A percentile compares a stretch with the other conserved stretches of the same genome.
Conservation (phyloP, 1,140 invertebrate species). For the Drosophila kurseongensis region DNA sequence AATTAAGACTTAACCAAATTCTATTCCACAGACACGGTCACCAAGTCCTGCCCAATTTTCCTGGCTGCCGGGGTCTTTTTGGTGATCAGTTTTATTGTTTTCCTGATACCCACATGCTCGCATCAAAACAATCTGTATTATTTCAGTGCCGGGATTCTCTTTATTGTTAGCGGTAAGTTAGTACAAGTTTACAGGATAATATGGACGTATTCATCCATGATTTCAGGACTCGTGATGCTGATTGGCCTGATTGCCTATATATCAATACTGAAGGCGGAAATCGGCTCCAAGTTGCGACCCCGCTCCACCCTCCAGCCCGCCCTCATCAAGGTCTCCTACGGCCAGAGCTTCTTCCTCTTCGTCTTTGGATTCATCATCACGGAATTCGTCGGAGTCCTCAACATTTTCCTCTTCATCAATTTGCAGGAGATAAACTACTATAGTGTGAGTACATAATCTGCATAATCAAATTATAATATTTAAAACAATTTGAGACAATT, state of each 20-base stretch:
- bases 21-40: conserved; percentile 88
- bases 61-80: conserved; percentile 87
- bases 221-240: conserved; percentile 93
- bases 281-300: conserved; percentile 93
- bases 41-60: conserved; percentile 88
- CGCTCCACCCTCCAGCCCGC: conserved; percentile 91
- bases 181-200: not conserved
- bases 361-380: conserved; percentile 93
- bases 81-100: conserved; percentile 87
- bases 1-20: not conserved
- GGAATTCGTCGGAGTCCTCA: conserved; percentile 93
- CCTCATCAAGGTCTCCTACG: conserved; percentile 93
- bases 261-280: conserved; percentile 95
- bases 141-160: conserved; percentile 89
- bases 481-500: no score
- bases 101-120: conserved; percentile 87
- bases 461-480: no score
- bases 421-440: conserved; percentile 86
- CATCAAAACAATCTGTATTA: conserved; percentile 87
- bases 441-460: conserved; percentile 50
- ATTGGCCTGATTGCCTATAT: conserved; percentile 96
- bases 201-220: not conserved
- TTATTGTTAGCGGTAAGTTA: conserved; percentile 87
- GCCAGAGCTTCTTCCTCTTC: conserved; percentile 94
- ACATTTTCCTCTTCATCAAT: conserved; percentile 94